These are phyloP conservation scores for Alectura lathami DNA, from an alignment of 2,113 vertebrate genomes.

Conservation along the genomic window DNA sequence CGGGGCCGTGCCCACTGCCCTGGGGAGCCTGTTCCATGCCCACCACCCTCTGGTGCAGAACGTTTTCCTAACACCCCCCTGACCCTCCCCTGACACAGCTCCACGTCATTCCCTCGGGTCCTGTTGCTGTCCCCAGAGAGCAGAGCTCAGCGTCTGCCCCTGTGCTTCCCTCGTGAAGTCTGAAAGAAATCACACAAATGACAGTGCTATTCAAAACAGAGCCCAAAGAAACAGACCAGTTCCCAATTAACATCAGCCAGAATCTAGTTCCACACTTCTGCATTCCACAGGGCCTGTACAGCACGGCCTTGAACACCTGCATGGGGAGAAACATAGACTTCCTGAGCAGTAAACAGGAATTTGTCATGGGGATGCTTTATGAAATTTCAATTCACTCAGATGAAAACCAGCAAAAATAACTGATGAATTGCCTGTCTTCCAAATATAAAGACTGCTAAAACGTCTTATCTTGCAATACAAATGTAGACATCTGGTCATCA, in stretches of 20 bases:
- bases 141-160: too few relatives aligned
- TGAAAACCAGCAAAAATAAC: neutral
- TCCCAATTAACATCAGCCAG: neutral
- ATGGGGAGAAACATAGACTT: neutral
- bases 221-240: neutral
- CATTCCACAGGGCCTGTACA: neutral
- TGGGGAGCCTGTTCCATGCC: neutral
- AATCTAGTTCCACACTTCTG: accelerated
- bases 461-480: neutral
- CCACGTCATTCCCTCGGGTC: too few relatives aligned
- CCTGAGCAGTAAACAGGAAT: neutral
- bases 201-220: too few relatives aligned
- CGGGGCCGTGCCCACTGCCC: too few relatives aligned
- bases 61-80: too few relatives aligned
- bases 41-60: neutral
- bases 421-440: neutral
- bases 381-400: neutral
- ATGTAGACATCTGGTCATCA: slow-evolving; percentile 29
- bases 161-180: neutral
- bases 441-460: neutral
- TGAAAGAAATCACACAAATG: neutral
- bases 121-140: too few relatives aligned
- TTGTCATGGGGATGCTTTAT: neutral
- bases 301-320: neutral
- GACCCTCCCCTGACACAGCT: too few relatives aligned